These are phyloP conservation scores for Sylvia atricapilla DNA, from an alignment of 2,113 vertebrate species.

Conservation along the genomic window DNA sequence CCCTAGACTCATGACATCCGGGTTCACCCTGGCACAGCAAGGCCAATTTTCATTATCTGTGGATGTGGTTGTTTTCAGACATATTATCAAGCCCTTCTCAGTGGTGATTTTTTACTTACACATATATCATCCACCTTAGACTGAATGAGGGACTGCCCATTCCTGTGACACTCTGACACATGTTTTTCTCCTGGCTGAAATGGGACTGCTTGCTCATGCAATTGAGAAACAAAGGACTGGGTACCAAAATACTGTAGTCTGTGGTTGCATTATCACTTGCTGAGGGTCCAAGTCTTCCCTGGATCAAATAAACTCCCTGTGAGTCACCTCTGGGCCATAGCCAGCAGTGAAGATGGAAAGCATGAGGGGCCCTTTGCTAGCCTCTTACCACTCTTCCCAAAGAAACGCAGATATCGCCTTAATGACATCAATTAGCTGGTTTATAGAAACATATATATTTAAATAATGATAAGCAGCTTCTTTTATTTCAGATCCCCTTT, in stretches of 20 bases:
- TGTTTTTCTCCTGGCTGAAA: background rate
- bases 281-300: background rate
- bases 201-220: background rate
- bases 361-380: background rate
- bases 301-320: background rate
- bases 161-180: background rate
- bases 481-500: background rate
- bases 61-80: background rate
- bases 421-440: background rate
- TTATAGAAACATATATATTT: background rate
- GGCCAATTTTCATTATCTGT: background rate
- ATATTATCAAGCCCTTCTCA: background rate
- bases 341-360: background rate
- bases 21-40: background rate
- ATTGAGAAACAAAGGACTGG: background rate
- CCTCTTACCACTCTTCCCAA: background rate
- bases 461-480: constrained; percentile 18
- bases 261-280: background rate
- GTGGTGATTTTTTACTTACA: background rate
- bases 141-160: background rate
- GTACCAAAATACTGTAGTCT: background rate
- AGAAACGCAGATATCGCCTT: background rate
- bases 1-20: background rate
- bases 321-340: background rate
- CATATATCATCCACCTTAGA: accelerated